Evolutionary conservation across 2,113 vertebrate species (phyloP).

Genomic region (Motacilla tschutschensis): DNA sequence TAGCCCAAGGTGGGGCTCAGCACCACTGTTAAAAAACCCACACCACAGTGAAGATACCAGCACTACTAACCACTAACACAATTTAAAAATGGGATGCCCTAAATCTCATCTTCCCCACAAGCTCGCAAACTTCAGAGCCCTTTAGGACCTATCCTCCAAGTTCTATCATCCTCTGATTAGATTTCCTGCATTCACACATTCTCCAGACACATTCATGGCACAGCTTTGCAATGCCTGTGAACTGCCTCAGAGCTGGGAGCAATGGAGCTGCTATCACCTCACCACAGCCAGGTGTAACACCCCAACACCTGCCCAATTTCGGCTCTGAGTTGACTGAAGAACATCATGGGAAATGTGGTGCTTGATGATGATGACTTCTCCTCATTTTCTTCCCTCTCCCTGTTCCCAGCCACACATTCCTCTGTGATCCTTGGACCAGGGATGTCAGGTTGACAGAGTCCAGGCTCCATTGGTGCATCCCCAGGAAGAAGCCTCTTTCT

Average conservation of each 20-base stretch:
- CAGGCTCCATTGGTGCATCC: not conserved
- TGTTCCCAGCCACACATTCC: not conserved
- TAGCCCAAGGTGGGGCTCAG: not conserved
- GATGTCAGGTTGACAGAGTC: accelerated
- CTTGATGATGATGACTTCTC: not conserved
- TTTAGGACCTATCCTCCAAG: no score
- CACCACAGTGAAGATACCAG: not conserved
- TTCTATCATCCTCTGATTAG: not conserved
- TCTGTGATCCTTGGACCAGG: not conserved
- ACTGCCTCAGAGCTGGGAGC: not conserved
- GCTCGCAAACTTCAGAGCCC: not conserved
- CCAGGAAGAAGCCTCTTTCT: not conserved
- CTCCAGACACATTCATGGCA: not conserved
- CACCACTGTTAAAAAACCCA: not conserved
- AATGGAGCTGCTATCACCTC: not conserved
- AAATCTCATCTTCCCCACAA: not conserved
- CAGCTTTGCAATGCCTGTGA: not conserved
- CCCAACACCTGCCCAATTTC: not conserved
- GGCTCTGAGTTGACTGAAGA: not conserved
- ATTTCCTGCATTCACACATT: not conserved
- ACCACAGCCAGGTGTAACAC: not conserved
- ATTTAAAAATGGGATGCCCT: not conserved
- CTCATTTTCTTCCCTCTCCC: not conserved
- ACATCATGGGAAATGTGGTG: not conserved
- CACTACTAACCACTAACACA: not conserved